Percentiles rank a stretch among this genome's conserved stretches.
These are phyloP conservation scores for Globodera ellingtonae DNA, from an alignment of 1,140 invertebrate genomes.

Conservation along the genomic window DNA sequence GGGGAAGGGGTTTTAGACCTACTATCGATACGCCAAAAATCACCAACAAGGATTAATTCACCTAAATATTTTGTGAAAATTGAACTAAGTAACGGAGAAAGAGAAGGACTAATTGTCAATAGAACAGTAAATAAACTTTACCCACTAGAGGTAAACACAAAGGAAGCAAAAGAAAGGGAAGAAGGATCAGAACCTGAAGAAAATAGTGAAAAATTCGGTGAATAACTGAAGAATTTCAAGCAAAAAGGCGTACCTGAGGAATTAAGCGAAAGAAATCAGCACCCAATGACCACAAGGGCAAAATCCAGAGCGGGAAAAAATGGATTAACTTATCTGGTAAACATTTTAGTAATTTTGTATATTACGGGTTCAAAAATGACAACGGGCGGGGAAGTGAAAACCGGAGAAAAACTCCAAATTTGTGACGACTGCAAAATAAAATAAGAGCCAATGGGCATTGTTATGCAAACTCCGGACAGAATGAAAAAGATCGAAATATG, in stretches of 20 bases:
- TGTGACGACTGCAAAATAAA: not conserved
- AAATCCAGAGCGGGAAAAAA: not conserved
- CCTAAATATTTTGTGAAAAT: too few relatives aligned
- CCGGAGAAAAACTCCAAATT: not conserved
- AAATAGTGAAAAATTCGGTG: not conserved
- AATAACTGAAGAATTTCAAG: not conserved
- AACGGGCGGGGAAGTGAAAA: not conserved
- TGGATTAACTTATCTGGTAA: not conserved
- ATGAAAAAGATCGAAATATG: not conserved
- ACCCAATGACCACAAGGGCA: too few relatives aligned
- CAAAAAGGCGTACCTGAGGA: too few relatives aligned
- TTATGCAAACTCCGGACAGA: not conserved
- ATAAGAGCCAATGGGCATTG: not conserved
- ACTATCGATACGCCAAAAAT: not conserved
- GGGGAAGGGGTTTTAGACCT: not conserved
- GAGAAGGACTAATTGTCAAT: too few relatives aligned
- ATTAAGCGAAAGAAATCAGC: too few relatives aligned
- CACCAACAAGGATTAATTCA: not conserved
- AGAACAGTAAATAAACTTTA: not conserved
- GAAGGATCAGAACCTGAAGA: not conserved
- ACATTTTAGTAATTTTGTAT: not conserved
- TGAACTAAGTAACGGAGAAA: too few relatives aligned
- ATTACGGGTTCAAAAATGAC: not conserved
- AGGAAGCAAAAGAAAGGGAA: not conserved
- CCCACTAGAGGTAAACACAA: not conserved